A percentile compares a stretch with the other conserved stretches of the same genome.
These are phyloP conservation scores for Bubo bubo DNA, from an alignment of 2,113 vertebrate species.

Conservation along the genomic window DNA sequence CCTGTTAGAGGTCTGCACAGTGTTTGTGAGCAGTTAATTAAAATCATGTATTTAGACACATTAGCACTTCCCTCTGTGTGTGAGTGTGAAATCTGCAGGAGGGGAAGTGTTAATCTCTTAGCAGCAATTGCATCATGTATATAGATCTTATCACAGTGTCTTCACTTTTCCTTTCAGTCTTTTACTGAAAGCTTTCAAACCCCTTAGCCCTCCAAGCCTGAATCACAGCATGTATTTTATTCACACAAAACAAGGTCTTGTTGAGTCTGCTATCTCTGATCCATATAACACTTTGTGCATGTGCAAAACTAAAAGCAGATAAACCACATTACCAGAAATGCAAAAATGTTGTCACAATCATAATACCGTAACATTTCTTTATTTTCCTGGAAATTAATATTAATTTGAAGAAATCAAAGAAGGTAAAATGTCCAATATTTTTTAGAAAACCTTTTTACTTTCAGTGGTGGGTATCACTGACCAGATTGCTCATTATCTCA, in stretches of 20 bases:
- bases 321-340: neutral
- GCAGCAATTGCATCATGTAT: neutral
- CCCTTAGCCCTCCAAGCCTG: neutral
- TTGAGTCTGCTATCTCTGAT: neutral
- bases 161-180: constrained; percentile 41
- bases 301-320: neutral
- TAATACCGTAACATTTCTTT: neutral
- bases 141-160: neutral
- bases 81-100: neutral
- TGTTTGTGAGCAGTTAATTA: neutral
- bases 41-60: neutral
- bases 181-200: neutral
- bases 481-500: neutral
- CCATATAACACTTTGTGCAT: neutral
- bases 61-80: neutral
- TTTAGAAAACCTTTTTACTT: neutral
- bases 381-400: neutral
- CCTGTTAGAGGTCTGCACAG: neutral
- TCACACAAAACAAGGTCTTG: neutral
- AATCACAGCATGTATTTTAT: neutral
- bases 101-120: neutral
- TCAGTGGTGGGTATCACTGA: neutral
- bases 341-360: neutral
- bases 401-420: neutral
- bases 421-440: neutral